Evolutionary conservation across 2,113 vertebrate species (phyloP).

Genomic region (Pelecanus crispus): DNA sequence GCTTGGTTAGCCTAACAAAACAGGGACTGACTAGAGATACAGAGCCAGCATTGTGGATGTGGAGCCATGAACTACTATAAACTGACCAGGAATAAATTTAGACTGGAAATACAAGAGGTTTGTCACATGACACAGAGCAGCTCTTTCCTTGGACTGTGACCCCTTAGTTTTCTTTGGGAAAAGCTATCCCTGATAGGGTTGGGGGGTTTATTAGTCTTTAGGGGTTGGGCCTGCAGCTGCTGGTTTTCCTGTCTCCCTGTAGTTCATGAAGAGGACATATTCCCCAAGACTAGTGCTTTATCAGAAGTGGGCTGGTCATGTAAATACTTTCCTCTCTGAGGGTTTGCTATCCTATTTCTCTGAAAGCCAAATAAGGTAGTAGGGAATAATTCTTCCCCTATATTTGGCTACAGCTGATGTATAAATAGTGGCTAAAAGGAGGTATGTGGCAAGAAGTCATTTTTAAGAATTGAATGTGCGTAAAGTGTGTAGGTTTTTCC

Average conservation of each 20-base stretch:
- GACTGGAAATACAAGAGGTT: conserved; percentile 15
- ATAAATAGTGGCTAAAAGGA: conserved; percentile 47
- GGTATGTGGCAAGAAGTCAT: conserved; percentile 28
- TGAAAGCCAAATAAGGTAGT: neutral
- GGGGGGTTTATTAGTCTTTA: neutral
- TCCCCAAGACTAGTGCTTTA: neutral
- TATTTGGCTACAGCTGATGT: conserved; percentile 8
- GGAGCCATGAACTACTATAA: neutral
- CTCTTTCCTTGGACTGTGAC: conserved; percentile 1
- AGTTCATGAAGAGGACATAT: neutral
- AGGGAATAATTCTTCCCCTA: neutral
- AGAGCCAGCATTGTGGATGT: conserved; percentile 24
- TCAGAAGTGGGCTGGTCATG: neutral
- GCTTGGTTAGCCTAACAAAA: neutral
- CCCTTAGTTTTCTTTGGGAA: neutral
- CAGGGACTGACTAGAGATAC: neutral
- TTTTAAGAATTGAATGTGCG: conserved; percentile 38
- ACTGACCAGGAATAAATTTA: conserved; percentile 48
- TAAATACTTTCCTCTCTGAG: conserved; percentile 13
- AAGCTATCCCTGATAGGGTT: neutral
- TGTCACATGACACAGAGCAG: neutral
- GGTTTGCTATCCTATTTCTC: conserved; percentile 3
- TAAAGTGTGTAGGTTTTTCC: conserved; percentile 39
- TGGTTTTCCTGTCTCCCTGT: conserved; percentile 20
- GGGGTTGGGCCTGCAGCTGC: neutral